Percentiles rank a stretch among this genome's conserved stretches.
Conservation (phyloP, 2,888 invertebrate species). For the Germaria angustata region DNA sequence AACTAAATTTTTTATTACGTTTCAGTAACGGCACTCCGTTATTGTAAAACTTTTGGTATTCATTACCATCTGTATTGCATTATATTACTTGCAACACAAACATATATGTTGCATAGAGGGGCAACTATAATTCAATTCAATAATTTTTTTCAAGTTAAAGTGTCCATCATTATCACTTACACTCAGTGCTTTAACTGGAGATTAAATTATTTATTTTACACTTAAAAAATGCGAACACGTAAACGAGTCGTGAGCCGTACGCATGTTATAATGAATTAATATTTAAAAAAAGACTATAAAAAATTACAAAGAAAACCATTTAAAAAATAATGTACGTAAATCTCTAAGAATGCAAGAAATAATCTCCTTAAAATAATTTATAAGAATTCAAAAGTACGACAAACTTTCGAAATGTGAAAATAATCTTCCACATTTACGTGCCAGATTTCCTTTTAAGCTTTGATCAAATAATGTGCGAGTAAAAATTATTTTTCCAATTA, state of each 20-base stretch:
- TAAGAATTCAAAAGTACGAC: not conserved
- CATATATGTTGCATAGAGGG: not conserved
- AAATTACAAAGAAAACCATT: not conserved
- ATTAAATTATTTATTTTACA: slow-evolving; percentile 21
- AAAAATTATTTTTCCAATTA: no score
- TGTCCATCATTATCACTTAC: not conserved
- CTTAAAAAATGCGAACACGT: slow-evolving; percentile 6
- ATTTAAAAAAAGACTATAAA: not conserved
- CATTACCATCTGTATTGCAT: not conserved
- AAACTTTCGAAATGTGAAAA: slow-evolving; percentile 23
- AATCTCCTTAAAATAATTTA: not conserved
- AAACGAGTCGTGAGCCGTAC: slow-evolving; percentile 3
- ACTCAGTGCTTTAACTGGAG: slow-evolving; percentile 1
- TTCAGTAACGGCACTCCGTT: no score
- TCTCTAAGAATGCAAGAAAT: not conserved
- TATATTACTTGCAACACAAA: not conserved
- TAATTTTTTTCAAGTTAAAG: not conserved
- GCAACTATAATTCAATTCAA: slow-evolving; percentile 4
- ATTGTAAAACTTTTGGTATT: not conserved
- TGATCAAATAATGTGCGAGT: no score
- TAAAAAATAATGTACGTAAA: not conserved
- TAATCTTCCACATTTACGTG: slow-evolving; percentile 21
- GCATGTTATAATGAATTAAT: slow-evolving; percentile 9
- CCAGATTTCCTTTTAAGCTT: no score
- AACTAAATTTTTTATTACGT: no score